Evolutionary conservation across 2,113 vertebrate species (phyloP), one percentile per base, ranked within the genome.

Genomic region (Hemichromis elongatus): DNA sequence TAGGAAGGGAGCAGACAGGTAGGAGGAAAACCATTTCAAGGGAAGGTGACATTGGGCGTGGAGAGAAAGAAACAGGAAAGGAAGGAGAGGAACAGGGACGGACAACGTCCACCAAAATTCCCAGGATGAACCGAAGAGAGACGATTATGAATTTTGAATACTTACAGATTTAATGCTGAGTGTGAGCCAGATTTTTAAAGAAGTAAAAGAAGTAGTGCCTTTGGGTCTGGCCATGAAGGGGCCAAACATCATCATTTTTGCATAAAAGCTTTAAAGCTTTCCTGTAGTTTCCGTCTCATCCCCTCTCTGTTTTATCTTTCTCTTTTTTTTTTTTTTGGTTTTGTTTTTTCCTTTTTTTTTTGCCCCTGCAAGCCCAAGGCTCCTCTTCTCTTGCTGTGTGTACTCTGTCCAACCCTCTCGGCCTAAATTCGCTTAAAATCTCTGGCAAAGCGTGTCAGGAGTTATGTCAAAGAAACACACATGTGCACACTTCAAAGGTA

Each of bases 151-250:
- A 90, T 86, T 90, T 87, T 88, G 35, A 88, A 92, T 86, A 78
- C 88, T 85, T 79, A 7, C 35, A 73, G 57, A 88, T 86, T 82
- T 75, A 84, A 66, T 85, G 77, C 42, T 21, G 18, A 47, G 79
- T 73, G 50, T 85, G 85, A 92, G 80, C 85, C 88, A 88, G 40
- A 93, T 89, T 92, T 84, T 66, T 68, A 28, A 84, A 66, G 55
- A 40, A 79, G 33, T 75, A n/a, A n/a, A 42, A 77, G 42, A 50
- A 75, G 68, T 3, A 70, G 68, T 11, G 86, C 87, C 82, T 80
- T 57, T 86, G 86, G 83, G 81, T 86, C 54, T 59, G 9, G 24
- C 33, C 33, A 80, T 33, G 54, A 86, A 77, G 66, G 9, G 37
- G 33, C 33, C 79, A 70, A 88, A 83, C 33, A 9, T 88, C 82